Evolutionary conservation across 2,113 vertebrate genomes (phyloP), one percentile per base, ranked within the genome.

Genomic region (Myodes glareolus): DNA sequence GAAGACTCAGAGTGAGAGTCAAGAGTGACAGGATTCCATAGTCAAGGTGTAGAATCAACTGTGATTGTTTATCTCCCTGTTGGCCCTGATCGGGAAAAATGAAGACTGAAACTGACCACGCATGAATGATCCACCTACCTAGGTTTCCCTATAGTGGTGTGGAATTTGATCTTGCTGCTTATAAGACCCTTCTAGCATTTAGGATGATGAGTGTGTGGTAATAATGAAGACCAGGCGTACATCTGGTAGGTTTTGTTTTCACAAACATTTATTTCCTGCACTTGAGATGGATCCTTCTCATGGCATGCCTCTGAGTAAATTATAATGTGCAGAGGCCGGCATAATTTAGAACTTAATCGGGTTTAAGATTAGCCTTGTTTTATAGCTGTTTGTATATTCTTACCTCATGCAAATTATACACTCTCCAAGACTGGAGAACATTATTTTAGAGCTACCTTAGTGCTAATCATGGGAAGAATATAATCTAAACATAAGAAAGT

Each of bases 381-480:
- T 73, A n/a, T 95, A 75, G 4, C 61, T 82, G 27, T 70, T 70
- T 93, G n/a, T 92, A 3, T 94, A 92, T 75, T 55, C 70, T 50
- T 78, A 31, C 21, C 21, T 94, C 50, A 45, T 47, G 42, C 39
- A 63, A 73, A 50, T 81, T 72, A 52, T 78, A 85, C 42, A 39
- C 80, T 85, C 1, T 0, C 12, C 27, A 7, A 87, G 9, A 0
- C 55, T 68, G 36, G 29, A 87, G 72, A 80, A 75, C 11, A 47
- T 92, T 85, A 81, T 58, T 87, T 52, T 77, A 87, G 12, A 94
- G 36, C 17, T 73, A 84, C 27, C 36, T 42, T 27, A 55, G 1
- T 63, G 13, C 9, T 77, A 29, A 27, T 23, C 12, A 5, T 58
- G 7, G 33, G 12, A 8, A 61, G 61, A 87, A 39, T 67, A 80